Base-by-base conservation (phyloP, 1,140 invertebrate genomes). In the Bilobella aurantiaca region DNA sequence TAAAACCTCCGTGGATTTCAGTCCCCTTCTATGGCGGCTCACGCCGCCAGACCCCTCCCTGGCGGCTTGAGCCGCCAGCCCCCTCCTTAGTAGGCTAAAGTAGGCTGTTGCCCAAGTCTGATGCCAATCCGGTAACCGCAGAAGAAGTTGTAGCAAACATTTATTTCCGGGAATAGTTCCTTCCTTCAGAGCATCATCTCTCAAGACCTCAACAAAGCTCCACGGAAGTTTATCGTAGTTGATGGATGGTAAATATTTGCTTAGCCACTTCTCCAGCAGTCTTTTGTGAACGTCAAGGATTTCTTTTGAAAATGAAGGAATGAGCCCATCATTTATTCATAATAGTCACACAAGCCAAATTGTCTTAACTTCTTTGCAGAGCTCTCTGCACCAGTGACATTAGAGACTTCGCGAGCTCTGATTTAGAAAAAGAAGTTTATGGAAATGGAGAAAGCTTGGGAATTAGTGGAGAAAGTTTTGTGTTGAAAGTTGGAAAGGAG, bases 171-270 rank as follows among this genome's bases (percentile, higher is more conserved):
- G 23, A 53, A 5, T 12, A 53, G 49, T 53, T 53, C 49, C 49
- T 53, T 53, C 49, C 49, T 18, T n/a, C n/a, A n/a, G 25, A 18
- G 23, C 49, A 53, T 53, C 49, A 53, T 53, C 49, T 16, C 49
- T 5, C 5, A 53, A 23, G 23, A 23, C 25, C 49, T 53, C 49
- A 53, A 53, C 49, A 53, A 53, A 23, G 49, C 14, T 23, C 25
- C 25, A 53, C 12, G 25, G 49, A 23, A 53, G 49, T 53, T 42
- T 53, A 53, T 53, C 12, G 12, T 12, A 30, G 3, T 56, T 67
- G 66, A 67, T 63, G 66, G 66, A 67, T 63, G 30, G 62, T 63
- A 69, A 69, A 69, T 69, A 69, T 69, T 69, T 69, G 65, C 65
- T 69, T 69, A 69, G 65, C 68, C 57, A 59, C 49, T 53, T 53